phyloP scores from a whole-genome alignment of 53 echinoderm and acorn worm genomes.

The Paracentrotus lividus region DNA sequence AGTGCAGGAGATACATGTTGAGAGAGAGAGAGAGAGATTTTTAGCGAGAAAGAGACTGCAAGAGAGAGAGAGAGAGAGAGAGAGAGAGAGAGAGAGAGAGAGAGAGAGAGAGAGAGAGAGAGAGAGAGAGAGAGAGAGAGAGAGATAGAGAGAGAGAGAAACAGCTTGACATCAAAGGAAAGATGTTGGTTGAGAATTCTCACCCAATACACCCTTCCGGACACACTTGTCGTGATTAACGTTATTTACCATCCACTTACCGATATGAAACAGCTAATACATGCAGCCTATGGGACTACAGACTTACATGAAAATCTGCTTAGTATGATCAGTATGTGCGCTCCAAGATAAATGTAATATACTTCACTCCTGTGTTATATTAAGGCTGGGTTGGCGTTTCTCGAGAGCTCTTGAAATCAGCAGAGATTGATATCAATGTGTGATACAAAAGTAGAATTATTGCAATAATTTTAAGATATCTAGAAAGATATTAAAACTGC shows the following conservation, averaged over 20 bases:
- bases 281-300: neutral
- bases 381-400: too few species aligned
- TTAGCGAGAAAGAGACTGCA: neutral
- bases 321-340: neutral
- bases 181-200: neutral
- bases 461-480: too few species aligned
- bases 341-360: constrained; percentile 1
- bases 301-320: neutral
- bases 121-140: neutral
- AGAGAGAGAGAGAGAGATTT: neutral
- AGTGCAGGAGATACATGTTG: too few species aligned
- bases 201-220: constrained; percentile 2
- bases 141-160: neutral
- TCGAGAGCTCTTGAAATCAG: too few species aligned
- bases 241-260: constrained; percentile 51
- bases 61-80: neutral
- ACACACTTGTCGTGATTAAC: constrained; percentile 42
- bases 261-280: constrained; percentile 36
- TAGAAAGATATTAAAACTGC: too few species aligned
- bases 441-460: too few species aligned
- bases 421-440: too few species aligned
- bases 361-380: too few species aligned
- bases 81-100: neutral
- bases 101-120: neutral
- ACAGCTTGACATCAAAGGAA: neutral